Evolutionary conservation across 1,140 invertebrate species (phyloP).

Genomic region (Stratiolaelaps scimitus): DNA sequence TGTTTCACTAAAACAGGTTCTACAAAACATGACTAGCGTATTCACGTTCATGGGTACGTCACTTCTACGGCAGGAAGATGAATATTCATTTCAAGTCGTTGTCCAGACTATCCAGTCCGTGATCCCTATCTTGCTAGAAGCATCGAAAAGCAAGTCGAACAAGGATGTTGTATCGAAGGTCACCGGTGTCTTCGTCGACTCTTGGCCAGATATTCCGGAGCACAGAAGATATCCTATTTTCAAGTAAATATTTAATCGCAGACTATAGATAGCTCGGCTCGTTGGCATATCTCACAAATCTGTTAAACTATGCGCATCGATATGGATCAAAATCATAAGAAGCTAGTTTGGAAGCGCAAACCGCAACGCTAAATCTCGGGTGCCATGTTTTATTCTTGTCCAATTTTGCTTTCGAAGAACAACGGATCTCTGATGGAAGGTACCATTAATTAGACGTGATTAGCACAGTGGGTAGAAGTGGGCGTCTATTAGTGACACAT

Average conservation of each 20-base stretch:
- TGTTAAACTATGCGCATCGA: no score
- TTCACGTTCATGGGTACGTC: constrained; percentile 91
- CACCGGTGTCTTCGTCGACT: constrained; percentile 75
- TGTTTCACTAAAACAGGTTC: constrained; percentile 47
- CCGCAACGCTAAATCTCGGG: no score
- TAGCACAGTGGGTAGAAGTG: no score
- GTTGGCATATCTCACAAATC: no score
- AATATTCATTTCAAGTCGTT: constrained; percentile 85
- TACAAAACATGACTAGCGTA: constrained; percentile 82
- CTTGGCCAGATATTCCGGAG: constrained; percentile 72
- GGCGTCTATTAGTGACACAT: no score
- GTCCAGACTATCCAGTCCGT: constrained; percentile 75
- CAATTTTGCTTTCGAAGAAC: no score
- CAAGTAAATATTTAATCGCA: constrained; percentile 53
- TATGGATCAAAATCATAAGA: no score
- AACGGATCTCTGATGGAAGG: no score
- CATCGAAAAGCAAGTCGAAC: constrained; percentile 36
- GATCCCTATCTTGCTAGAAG: constrained; percentile 62
- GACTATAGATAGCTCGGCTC: no score
- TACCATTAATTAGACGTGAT: no score
- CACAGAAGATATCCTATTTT: constrained; percentile 69
- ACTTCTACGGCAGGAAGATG: constrained; percentile 75
- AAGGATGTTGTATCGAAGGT: constrained; percentile 48
- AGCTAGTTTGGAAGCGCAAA: no score
- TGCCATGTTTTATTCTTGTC: no score